phyloP scores from a whole-genome alignment of 2,888 invertebrate species.

The Tyria jacobaeae region DNA sequence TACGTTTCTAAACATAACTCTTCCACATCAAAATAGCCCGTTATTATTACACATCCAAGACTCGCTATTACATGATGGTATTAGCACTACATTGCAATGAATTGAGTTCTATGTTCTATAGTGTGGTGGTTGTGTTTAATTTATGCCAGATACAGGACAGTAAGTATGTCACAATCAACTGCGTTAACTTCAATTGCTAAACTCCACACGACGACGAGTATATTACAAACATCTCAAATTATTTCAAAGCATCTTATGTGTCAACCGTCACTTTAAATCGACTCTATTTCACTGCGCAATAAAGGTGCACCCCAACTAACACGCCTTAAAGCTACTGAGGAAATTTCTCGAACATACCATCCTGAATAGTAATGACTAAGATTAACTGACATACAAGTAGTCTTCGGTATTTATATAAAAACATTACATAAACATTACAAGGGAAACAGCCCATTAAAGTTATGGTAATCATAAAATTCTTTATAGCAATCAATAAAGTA shows the following conservation, averaged over 20 bases:
- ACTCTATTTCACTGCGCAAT: neutral
- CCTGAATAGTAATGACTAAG: neutral
- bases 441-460: no score
- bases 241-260: constrained; percentile 3
- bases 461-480: no score
- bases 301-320: neutral
- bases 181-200: constrained; percentile 3
- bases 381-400: no score
- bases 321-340: neutral
- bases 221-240: neutral
- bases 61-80: no score
- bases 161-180: neutral
- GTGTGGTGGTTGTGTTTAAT: neutral
- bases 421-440: no score
- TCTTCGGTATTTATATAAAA: no score
- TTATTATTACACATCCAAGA: no score
- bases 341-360: neutral
- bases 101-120: neutral
- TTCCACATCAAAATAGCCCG: no score
- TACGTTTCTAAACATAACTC: no score
- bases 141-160: neutral
- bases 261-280: neutral
- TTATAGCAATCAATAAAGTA: no score
- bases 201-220: neutral
- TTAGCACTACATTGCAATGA: neutral